These are phyloP conservation scores for Moxostoma hubbsi DNA, from an alignment of 2,797 vertebrate species.

Conservation along the genomic window DNA sequence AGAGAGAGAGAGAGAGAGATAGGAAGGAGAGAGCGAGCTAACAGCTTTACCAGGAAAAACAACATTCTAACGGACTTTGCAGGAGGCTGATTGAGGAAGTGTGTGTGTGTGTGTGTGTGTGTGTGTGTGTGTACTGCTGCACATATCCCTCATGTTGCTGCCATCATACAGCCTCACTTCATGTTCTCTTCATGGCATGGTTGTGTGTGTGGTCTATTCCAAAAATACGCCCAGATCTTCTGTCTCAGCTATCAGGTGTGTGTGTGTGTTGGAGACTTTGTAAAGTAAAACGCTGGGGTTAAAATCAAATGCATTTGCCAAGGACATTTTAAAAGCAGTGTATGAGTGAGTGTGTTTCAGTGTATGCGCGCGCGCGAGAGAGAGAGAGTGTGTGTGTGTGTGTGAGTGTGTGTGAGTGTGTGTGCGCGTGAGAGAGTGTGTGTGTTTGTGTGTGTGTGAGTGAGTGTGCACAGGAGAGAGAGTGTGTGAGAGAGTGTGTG, in stretches of 20 bases:
- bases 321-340: neutral
- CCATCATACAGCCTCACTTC: constrained; percentile 21
- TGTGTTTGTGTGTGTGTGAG: too few relatives aligned
- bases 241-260: constrained; percentile 50
- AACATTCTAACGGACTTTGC: constrained; percentile 49
- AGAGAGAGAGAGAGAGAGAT: constrained; percentile 13
- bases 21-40: constrained; percentile 41
- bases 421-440: too few relatives aligned
- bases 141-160: constrained; percentile 26
- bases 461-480: too few relatives aligned
- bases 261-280: constrained; percentile 14
- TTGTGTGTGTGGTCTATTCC: constrained; percentile 43
- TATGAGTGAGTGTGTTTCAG: too few relatives aligned
- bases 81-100: constrained; percentile 50
- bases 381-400: too few relatives aligned
- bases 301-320: neutral
- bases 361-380: too few relatives aligned
- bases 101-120: constrained; percentile 37
- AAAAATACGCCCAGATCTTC: constrained; percentile 48
- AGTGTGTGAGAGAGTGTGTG: too few relatives aligned
- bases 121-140: constrained; percentile 33
- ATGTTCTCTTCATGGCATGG: constrained; percentile 32
- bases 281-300: constrained; percentile 4
- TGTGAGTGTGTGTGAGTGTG: too few relatives aligned
- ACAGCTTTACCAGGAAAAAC: constrained; percentile 54